These are phyloP conservation scores for Vanessa cardui DNA, from an alignment of 2,888 invertebrate genomes.

Conservation along the genomic window DNA sequence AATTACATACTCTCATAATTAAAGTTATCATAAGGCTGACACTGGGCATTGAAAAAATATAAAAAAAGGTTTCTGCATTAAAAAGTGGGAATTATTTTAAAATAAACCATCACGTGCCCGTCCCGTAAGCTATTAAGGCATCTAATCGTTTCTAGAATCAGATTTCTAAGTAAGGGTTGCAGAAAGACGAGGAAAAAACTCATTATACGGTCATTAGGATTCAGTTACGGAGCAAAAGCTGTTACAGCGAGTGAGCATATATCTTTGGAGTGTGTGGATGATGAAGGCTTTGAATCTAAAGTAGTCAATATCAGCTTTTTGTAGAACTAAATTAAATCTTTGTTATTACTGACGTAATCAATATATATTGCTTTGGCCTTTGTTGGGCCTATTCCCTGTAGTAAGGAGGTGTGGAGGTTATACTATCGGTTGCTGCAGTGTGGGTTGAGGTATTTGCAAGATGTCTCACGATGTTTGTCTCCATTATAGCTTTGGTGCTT, in stretches of 20 bases:
- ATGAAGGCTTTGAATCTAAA: constrained; percentile 1
- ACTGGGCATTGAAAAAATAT: too few species aligned
- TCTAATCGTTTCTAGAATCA: constrained; percentile 44
- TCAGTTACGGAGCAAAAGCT: constrained; percentile 33
- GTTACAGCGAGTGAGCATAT: constrained; percentile 2
- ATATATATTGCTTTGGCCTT: too few species aligned
- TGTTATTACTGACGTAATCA: too few species aligned
- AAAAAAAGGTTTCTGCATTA: background rate
- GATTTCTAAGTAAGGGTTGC: constrained; percentile 33
- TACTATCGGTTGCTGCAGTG: too few species aligned
- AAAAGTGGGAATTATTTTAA: constrained; percentile 1
- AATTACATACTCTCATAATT: too few species aligned
- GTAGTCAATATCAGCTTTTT: background rate
- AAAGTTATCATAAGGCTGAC: too few species aligned
- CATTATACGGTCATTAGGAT: constrained; percentile 50
- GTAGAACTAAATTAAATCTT: too few species aligned
- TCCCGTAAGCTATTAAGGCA: constrained; percentile 40
- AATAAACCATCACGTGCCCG: constrained; percentile 15
- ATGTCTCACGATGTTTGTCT: too few species aligned
- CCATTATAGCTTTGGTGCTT: too few species aligned
- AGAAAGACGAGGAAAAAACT: constrained; percentile 43
- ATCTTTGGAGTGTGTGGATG: constrained; percentile 1
- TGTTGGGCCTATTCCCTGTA: too few species aligned
- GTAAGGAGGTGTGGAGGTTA: too few species aligned
- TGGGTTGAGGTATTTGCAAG: too few species aligned